phyloP scores from a whole-genome alignment of 2,797 vertebrate species.

The Cyprinella venusta region DNA sequence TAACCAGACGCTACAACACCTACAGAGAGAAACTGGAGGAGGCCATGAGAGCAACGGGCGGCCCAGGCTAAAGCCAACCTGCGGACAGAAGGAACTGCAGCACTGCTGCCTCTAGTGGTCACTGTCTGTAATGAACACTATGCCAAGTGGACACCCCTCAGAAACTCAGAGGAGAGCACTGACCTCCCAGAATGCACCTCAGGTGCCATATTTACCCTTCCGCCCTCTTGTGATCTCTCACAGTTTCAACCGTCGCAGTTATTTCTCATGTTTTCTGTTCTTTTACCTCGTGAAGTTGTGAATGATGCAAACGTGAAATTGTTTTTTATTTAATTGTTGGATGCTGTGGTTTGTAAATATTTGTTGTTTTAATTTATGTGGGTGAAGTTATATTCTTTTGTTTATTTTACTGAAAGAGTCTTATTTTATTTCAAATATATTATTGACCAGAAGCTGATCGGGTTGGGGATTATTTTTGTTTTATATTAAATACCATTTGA shows the following conservation, averaged over 20 bases:
- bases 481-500: conserved; percentile 30
- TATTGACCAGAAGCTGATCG: conserved; percentile 45
- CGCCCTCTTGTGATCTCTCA: conserved; percentile 51
- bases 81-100: conserved; percentile 30
- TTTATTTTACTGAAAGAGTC: conserved; percentile 61
- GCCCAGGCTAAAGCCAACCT: conserved; percentile 71
- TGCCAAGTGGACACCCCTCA: conserved; percentile 34
- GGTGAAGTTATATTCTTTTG: conserved; percentile 66
- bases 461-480: conserved; percentile 2
- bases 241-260: conserved; percentile 27
- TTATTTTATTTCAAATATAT: conserved; percentile 68
- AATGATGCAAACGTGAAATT: conserved; percentile 66
- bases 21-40: conserved; percentile 90
- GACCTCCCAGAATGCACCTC: conserved; percentile 52
- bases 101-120: conserved; percentile 22
- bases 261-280: conserved; percentile 24
- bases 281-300: conserved; percentile 61
- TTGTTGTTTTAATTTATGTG: conserved; percentile 79
- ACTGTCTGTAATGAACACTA: conserved; percentile 39
- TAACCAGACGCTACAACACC: conserved; percentile 82
- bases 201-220: conserved; percentile 69
- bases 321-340: conserved; percentile 75
- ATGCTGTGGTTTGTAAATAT: conserved; percentile 79
- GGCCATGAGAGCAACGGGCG: conserved; percentile 79
- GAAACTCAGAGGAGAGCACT: conserved; percentile 40